Conservation (phyloP, 2,797 vertebrate genomes). For the Ciconia nigra region DNA sequence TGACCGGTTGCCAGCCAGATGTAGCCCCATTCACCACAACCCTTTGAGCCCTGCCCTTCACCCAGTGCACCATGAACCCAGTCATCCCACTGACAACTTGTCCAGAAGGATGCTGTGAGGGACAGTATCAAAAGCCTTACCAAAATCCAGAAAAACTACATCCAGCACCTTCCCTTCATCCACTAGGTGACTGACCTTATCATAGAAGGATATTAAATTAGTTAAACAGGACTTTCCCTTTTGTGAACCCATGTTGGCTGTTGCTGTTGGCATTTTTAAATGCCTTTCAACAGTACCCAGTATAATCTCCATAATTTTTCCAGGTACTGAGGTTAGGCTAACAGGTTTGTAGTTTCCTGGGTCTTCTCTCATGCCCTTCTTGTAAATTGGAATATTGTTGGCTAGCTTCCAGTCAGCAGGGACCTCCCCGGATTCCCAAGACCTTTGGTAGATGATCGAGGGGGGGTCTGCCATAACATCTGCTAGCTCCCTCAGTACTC, state of each 20-base stretch:
- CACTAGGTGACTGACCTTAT: background rate
- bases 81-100: background rate
- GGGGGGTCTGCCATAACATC: background rate
- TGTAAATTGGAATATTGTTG: background rate
- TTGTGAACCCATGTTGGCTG: background rate
- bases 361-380: background rate
- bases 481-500: background rate
- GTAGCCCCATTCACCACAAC: background rate
- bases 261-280: background rate
- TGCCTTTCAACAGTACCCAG: background rate
- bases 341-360: background rate
- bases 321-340: background rate
- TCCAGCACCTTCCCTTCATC: background rate
- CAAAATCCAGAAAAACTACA: background rate
- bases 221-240: background rate
- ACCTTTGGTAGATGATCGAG: background rate
- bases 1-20: background rate
- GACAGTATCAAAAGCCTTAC: background rate
- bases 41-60: background rate
- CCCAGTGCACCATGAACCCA: background rate
- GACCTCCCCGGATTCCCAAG: background rate
- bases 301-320: background rate
- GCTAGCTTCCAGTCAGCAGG: background rate
- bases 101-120: background rate
- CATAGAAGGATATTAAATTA: background rate